Evolutionary conservation across 2,888 invertebrate genomes (phyloP).

Genomic region (Aleiodes alternator): DNA sequence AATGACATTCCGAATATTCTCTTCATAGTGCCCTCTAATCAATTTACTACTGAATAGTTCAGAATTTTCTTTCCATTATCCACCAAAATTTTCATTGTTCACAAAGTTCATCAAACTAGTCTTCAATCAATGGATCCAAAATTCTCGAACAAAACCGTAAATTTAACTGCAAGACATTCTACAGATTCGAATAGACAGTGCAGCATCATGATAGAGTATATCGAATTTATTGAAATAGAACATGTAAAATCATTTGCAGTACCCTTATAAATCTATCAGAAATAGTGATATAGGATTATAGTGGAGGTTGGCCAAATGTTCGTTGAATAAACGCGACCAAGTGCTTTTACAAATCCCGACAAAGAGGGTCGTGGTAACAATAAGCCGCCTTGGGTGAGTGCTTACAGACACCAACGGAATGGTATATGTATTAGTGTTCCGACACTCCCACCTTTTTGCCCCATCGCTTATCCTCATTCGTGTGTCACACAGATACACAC

Average conservation of each 20-base stretch:
- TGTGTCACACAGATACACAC: slow-evolving; percentile 36
- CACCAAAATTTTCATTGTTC: no score
- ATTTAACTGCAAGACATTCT: background rate
- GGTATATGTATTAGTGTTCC: slow-evolving; percentile 25
- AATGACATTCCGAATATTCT: no score
- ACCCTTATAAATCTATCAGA: slow-evolving; percentile 27
- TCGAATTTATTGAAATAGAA: slow-evolving; percentile 21
- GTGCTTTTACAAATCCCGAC: slow-evolving; percentile 70
- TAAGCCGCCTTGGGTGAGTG: slow-evolving; percentile 67
- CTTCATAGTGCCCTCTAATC: no score
- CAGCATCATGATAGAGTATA: no score
- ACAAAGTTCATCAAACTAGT: no score
- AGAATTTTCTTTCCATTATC: no score
- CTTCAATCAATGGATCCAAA: no score
- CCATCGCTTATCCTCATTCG: slow-evolving; percentile 25
- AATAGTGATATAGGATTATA: slow-evolving; percentile 33
- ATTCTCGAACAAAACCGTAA: background rate
- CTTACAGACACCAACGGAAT: slow-evolving; percentile 65
- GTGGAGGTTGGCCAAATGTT: slow-evolving; percentile 33
- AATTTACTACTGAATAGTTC: no score
- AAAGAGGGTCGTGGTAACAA: slow-evolving; percentile 68
- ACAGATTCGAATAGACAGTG: background rate
- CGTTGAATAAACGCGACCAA: slow-evolving; percentile 66
- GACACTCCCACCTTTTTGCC: slow-evolving; percentile 11
- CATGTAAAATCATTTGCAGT: slow-evolving; percentile 8